Evolutionary conservation across 2,888 invertebrate genomes (phyloP).

Genomic region (Bimastos eiseni): DNA sequence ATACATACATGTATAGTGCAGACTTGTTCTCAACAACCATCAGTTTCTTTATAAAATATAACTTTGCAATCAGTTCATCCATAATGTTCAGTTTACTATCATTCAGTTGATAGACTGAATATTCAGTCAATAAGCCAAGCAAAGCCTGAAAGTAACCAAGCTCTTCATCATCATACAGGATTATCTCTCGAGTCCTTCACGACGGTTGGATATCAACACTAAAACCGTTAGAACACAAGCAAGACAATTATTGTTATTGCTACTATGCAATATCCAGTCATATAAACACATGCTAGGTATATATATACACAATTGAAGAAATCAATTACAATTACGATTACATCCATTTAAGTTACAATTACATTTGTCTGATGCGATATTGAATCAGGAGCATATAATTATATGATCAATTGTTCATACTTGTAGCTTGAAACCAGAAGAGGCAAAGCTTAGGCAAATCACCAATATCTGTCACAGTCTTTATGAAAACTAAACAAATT

Average conservation of each 20-base stretch:
- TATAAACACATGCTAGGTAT: too few species aligned
- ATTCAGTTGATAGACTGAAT: not conserved
- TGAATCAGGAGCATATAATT: too few species aligned
- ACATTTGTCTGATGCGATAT: too few species aligned
- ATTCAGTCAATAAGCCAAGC: slow-evolving; percentile 13
- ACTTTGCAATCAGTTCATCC: not conserved
- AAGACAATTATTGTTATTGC: not conserved
- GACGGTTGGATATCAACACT: not conserved
- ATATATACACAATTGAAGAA: too few species aligned
- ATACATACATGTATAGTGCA: not conserved
- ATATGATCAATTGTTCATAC: too few species aligned
- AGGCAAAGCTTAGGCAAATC: too few species aligned
- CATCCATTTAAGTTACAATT: too few species aligned
- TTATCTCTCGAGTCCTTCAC: not conserved
- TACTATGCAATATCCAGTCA: too few species aligned
- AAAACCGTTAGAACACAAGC: not conserved
- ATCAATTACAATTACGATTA: too few species aligned
- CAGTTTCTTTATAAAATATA: not conserved
- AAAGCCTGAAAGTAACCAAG: not conserved
- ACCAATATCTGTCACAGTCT: too few species aligned
- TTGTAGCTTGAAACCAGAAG: too few species aligned
- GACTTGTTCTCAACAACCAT: slow-evolving; percentile 2
- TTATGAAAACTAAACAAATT: too few species aligned
- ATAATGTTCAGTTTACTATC: not conserved
- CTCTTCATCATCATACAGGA: not conserved